Evolutionary conservation across 2,797 vertebrate species (phyloP).

Genomic region (Gallinago solitaria): DNA sequence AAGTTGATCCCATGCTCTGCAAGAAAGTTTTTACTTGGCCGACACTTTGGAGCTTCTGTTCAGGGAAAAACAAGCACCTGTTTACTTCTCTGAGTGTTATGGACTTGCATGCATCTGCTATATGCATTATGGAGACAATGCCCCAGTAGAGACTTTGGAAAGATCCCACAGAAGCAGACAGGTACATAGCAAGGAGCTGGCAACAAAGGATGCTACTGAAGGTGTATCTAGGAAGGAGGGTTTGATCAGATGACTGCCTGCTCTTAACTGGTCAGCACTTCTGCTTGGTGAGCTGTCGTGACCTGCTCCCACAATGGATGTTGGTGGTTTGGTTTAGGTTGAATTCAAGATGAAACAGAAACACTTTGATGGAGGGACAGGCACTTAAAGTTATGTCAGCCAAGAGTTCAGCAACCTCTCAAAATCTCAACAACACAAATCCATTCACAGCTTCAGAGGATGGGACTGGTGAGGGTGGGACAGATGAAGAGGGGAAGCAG

Average conservation of each 20-base stretch:
- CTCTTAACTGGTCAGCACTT: background rate
- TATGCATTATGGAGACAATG: background rate
- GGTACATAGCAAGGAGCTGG: fast-evolving
- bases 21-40: background rate
- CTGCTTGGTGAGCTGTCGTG: background rate
- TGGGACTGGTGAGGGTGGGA: background rate
- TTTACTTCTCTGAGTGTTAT: background rate
- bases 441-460: background rate
- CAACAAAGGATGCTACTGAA: background rate
- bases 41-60: background rate
- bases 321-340: background rate
- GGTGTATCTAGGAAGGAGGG: background rate
- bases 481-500: background rate
- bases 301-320: background rate
- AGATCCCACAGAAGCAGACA: background rate
- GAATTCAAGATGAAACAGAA: background rate
- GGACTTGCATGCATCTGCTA: background rate
- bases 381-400: background rate
- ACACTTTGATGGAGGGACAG: background rate
- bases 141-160: background rate
- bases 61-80: background rate
- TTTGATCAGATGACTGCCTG: background rate
- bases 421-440: background rate
- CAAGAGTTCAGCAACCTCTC: background rate
- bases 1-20: background rate